These are phyloP conservation scores for Diachrysia chrysitis DNA, from an alignment of 2,888 invertebrate species.

Conservation along the genomic window DNA sequence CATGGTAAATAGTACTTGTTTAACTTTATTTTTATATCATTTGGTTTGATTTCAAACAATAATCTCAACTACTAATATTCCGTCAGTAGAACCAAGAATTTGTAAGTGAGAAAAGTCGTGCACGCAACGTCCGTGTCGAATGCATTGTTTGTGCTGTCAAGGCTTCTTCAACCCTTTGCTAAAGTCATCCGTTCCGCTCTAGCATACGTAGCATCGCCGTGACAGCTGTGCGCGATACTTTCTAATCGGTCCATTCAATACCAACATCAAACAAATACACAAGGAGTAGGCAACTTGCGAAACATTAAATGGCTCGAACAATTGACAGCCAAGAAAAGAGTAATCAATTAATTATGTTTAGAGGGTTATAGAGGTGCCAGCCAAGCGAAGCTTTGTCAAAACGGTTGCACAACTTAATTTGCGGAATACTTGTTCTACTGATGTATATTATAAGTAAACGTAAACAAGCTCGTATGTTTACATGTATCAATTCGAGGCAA, in stretches of 20 bases:
- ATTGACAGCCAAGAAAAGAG: constrained; percentile 78
- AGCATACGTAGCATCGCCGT: constrained; percentile 85
- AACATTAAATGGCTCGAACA: constrained; percentile 80
- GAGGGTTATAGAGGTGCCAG: constrained; percentile 74
- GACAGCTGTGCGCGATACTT: constrained; percentile 87
- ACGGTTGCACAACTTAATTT: constrained; percentile 64
- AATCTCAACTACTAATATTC: constrained; percentile 16
- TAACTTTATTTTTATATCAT: constrained; percentile 9
- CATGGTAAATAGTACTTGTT: constrained; percentile 14
- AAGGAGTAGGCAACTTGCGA: constrained; percentile 81
- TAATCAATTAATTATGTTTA: constrained; percentile 83
- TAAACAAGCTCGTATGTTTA: constrained; percentile 71
- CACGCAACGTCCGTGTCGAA: constrained; percentile 79
- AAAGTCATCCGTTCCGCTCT: constrained; percentile 85
- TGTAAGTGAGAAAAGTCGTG: constrained; percentile 69
- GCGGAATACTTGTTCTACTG: constrained; percentile 43
- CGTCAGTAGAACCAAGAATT: constrained; percentile 20
- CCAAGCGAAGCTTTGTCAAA: constrained; percentile 69
- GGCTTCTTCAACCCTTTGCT: constrained; percentile 84
- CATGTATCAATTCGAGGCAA: constrained; percentile 75
- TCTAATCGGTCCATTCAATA: constrained; percentile 86
- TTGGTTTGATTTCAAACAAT: constrained; percentile 17
- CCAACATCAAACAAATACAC: constrained; percentile 77
- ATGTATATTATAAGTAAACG: constrained; percentile 55
- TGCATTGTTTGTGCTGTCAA: constrained; percentile 81